phyloP scores from a whole-genome alignment of 2,113 vertebrate species.

The Hippopotamus amphibius region DNA sequence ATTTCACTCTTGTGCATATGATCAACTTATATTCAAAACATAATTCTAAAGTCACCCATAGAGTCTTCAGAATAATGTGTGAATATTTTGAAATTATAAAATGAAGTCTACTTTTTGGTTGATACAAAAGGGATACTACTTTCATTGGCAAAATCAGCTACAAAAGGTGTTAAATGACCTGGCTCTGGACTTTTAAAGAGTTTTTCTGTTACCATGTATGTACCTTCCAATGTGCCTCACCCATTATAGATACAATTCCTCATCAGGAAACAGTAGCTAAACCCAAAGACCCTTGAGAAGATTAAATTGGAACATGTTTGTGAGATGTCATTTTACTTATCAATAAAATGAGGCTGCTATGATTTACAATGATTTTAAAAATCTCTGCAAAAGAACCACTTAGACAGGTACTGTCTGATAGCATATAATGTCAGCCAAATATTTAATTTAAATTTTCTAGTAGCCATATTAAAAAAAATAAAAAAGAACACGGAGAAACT shows the following conservation, averaged over 20 bases:
- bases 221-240: not conserved
- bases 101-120: not conserved
- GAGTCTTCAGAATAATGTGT: not conserved
- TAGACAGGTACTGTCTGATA: not conserved
- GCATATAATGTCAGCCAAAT: not conserved
- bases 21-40: constrained; percentile 12
- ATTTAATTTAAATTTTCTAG: not conserved
- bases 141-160: not conserved
- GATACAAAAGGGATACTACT: not conserved
- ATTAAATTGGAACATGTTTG: not conserved
- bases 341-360: not conserved
- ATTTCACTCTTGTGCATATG: not conserved
- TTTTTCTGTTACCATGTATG: not conserved
- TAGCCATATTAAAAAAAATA: not conserved
- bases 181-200: not conserved
- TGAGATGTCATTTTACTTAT: not conserved
- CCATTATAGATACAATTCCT: not conserved
- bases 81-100: constrained; percentile 22
- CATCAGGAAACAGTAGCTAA: not conserved
- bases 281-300: not conserved
- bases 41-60: not conserved
- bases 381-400: not conserved
- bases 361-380: not conserved
- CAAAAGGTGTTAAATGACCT: not conserved
- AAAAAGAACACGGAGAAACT: not conserved